These are phyloP conservation scores for Zophobas atratus DNA, from an alignment of 1,140 invertebrate genomes.

Conservation along the genomic window DNA sequence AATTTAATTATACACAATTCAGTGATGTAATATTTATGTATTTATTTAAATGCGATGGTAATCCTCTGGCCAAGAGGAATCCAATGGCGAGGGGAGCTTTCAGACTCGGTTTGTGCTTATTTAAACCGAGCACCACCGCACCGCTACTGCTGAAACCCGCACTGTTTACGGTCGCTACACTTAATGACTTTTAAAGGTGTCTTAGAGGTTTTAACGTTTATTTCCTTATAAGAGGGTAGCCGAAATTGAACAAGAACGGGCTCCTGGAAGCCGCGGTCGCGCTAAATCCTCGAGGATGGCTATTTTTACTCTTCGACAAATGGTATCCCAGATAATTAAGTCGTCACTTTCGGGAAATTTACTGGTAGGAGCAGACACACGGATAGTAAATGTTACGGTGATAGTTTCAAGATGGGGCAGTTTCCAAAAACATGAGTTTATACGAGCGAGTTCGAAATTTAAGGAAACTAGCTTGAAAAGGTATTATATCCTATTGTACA, in stretches of 20 bases:
- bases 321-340: too few species aligned
- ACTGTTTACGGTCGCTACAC: constrained; percentile 59
- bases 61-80: constrained; percentile 54
- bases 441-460: too few species aligned
- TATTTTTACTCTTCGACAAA: constrained; percentile 1
- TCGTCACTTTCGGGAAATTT: too few species aligned
- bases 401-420: too few species aligned
- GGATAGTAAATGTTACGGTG: too few species aligned
- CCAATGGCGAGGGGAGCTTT: constrained; percentile 53
- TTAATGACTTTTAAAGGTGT: constrained; percentile 61
- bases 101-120: constrained; percentile 51
- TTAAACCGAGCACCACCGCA: constrained; percentile 32
- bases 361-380: too few species aligned
- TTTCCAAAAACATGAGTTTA: too few species aligned
- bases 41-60: constrained; percentile 69
- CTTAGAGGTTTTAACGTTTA: constrained; percentile 61
- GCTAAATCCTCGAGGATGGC: not conserved
- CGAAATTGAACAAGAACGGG: constrained; percentile 44
- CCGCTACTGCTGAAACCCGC: constrained; percentile 49
- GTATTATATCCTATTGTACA: too few species aligned
- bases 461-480: too few species aligned
- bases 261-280: not conserved
- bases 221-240: constrained; percentile 48
- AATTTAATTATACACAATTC: constrained; percentile 69
- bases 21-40: constrained; percentile 69